These are phyloP conservation scores for Melanostigma gelatinosum DNA, from an alignment of 2,113 vertebrate species.

Conservation along the genomic window DNA sequence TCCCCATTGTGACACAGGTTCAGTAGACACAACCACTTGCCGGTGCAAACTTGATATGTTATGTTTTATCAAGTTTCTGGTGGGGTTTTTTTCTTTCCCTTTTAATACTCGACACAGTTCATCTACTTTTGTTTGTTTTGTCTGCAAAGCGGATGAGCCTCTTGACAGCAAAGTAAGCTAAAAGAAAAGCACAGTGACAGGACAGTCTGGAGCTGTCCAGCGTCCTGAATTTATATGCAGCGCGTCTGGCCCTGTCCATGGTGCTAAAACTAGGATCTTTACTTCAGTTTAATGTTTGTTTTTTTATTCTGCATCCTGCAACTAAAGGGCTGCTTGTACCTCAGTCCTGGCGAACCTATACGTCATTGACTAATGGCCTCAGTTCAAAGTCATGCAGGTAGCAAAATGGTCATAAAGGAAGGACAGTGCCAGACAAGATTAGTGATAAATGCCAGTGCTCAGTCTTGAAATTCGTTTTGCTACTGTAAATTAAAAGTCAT, in stretches of 20 bases:
- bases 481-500: background rate
- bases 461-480: background rate
- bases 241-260: slow-evolving; percentile 25
- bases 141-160: slow-evolving; percentile 14
- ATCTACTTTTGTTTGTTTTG: slow-evolving; percentile 28
- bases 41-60: slow-evolving; percentile 28
- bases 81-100: background rate
- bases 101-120: slow-evolving; percentile 11
- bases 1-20: slow-evolving; percentile 40
- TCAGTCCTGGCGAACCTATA: slow-evolving; percentile 10
- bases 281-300: slow-evolving; percentile 7
- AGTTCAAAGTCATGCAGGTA: slow-evolving; percentile 27
- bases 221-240: slow-evolving; percentile 23
- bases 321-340: slow-evolving; percentile 2
- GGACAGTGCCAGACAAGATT: slow-evolving; percentile 6
- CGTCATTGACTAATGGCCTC: slow-evolving; percentile 48
- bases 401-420: background rate
- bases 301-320: background rate
- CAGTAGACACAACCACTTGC: slow-evolving; percentile 27
- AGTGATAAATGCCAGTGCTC: background rate
- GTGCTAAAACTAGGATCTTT: slow-evolving; percentile 45
- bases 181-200: slow-evolving; percentile 19
- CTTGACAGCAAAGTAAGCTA: slow-evolving; percentile 28
- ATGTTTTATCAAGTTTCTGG: slow-evolving; percentile 22
- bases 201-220: slow-evolving; percentile 39